Evolutionary conservation across 2,113 vertebrate species (phyloP), one percentile per base, ranked within the genome.

Genomic region (Xenus cinereus): DNA sequence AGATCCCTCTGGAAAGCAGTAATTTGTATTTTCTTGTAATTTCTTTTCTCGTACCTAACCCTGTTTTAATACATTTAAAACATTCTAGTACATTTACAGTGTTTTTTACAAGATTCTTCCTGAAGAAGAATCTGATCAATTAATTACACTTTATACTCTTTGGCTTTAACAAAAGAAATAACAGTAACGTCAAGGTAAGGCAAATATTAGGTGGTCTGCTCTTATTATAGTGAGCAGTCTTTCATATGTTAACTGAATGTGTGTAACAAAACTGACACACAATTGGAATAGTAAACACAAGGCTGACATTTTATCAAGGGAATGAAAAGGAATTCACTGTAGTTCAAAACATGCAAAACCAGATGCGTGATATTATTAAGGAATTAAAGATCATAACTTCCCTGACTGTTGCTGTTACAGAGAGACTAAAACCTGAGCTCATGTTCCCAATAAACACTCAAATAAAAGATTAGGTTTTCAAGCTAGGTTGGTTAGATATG

Each of bases 151-250:
- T 85, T 37, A 71, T 62, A 45, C 6, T 20, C 50, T 68, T 64
- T 73, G 43, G 50, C 48, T 92, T 92, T 84, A 77, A 20, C 24
- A 83, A 83, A 13, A 94, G 63, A 90, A 86, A 66, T 26, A 92
- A 66, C 27, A 63, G 4, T 50, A 50, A 57, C 5, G 18, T 57
- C 6, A 39, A 53, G 8, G 39, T 74, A 80, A 92, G 51, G 12
- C 27, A 93, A 69, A 37, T 74, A 56, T 74, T 43, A 56, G 28
- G 22, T 30, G 23, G 4, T 51, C 9, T 78, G 22, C 9, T 90
- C 7, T 73, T 82, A 60, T 32, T 77, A 30, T 14, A 50, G 13
- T 2, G 3, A 83, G 19, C 18, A 75, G 16, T 56, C 24, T 75
- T 84, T 53, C 8, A 8, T 24, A 26, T 4, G 17, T 37, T 85